Percentiles rank a stretch among this genome's conserved stretches.
These are phyloP conservation scores for Neopipo cinnamomea DNA, from an alignment of 2,113 vertebrate genomes.

Conservation along the genomic window DNA sequence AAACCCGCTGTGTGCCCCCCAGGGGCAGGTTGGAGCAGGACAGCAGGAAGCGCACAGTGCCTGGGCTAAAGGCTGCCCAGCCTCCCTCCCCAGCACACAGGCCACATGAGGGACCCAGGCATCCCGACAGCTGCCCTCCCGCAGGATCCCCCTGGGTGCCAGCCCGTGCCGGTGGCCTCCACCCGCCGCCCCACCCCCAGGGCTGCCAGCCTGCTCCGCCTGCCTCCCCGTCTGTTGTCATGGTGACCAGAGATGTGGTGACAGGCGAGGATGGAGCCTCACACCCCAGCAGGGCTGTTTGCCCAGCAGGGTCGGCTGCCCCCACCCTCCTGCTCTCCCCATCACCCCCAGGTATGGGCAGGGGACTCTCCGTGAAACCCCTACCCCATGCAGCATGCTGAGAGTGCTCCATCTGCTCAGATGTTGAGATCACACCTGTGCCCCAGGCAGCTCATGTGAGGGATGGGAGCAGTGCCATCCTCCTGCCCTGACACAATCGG, in stretches of 20 bases:
- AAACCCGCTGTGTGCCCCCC: accelerated
- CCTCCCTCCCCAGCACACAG: not conserved
- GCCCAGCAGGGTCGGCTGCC: not conserved
- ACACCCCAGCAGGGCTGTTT: not conserved
- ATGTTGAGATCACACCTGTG: not conserved
- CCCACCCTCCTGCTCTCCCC: not conserved
- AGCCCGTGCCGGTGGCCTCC: not conserved
- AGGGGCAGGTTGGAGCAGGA: not conserved
- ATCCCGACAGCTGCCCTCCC: not conserved
- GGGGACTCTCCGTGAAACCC: not conserved
- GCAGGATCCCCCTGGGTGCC: not conserved
- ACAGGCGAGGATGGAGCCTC: not conserved
- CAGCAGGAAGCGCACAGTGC: not conserved
- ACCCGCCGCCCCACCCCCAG: not conserved
- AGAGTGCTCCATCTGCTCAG: not conserved
- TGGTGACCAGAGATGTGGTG: conserved; percentile 25
- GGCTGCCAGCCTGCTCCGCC: not conserved
- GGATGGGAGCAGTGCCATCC: not conserved
- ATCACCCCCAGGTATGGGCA: accelerated
- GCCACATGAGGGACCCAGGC: not conserved
- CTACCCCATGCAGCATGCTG: not conserved
- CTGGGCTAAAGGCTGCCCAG: not conserved
- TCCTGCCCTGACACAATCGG: accelerated
- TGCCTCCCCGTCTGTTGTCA: conserved; percentile 31
- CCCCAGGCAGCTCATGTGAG: not conserved